Conservation (phyloP, 2,888 invertebrate genomes). For the Dryadula phaetusa region DNA sequence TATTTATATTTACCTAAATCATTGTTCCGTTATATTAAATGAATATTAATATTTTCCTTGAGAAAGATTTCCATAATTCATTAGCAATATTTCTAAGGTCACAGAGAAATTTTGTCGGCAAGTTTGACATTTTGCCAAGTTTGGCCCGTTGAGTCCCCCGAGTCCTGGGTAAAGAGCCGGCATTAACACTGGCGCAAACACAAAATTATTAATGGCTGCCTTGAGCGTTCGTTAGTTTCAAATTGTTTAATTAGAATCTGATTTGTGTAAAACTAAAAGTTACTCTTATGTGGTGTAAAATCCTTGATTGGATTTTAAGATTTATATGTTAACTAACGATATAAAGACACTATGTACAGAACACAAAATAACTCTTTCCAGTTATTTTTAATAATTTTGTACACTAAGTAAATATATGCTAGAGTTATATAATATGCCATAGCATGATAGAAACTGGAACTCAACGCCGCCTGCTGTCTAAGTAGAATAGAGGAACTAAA, state of each 20-base stretch:
- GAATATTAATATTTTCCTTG: slow-evolving; percentile 15
- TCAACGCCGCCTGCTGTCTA: too few species aligned
- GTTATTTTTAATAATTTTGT: too few species aligned
- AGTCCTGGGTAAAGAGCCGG: slow-evolving; percentile 42
- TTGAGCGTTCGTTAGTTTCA: slow-evolving; percentile 41
- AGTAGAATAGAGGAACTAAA: too few species aligned
- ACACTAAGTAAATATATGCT: too few species aligned
- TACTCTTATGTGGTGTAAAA: not conserved
- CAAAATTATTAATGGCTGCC: slow-evolving; percentile 50
- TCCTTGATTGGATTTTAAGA: too few species aligned
- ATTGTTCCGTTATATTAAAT: slow-evolving; percentile 2
- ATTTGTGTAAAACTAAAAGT: slow-evolving; percentile 19
- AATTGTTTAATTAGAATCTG: slow-evolving; percentile 31
- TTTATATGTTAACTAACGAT: too few species aligned
- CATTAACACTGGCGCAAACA: slow-evolving; percentile 47
- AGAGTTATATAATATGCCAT: too few species aligned
- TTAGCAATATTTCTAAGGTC: slow-evolving; percentile 28
- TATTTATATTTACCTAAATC: not conserved
- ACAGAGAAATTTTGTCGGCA: slow-evolving; percentile 32
- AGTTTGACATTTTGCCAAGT: slow-evolving; percentile 50
- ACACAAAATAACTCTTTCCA: too few species aligned
- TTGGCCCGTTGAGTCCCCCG: slow-evolving; percentile 39
- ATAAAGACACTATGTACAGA: too few species aligned
- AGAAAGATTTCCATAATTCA: slow-evolving; percentile 19
- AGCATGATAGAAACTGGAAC: too few species aligned